A percentile compares a stretch with the other conserved stretches of the same genome.
Conservation (phyloP, 2,888 invertebrate genomes). For the Unio pictorum region DNA sequence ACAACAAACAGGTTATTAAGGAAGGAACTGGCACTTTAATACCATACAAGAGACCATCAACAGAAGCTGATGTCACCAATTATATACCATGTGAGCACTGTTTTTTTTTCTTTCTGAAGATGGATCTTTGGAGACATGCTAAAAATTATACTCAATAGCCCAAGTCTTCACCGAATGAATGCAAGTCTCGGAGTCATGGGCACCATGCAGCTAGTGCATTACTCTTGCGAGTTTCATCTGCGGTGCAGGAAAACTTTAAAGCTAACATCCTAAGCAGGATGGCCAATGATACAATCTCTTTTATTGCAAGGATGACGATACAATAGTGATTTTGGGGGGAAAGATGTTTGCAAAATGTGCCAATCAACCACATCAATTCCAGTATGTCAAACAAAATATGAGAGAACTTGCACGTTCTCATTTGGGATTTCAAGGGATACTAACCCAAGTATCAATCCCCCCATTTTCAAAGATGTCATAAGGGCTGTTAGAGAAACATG, state of each 20-base stretch:
- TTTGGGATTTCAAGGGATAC: not conserved
- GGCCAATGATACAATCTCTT: too few species aligned
- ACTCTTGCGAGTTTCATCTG: too few species aligned
- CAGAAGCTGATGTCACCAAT: not conserved
- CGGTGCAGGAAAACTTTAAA: too few species aligned
- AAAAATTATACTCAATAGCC: not conserved
- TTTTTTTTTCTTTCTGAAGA: not conserved
- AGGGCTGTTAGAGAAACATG: constrained; percentile 4
- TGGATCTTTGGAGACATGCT: constrained; percentile 2
- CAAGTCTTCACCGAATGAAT: too few species aligned
- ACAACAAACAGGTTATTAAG: not conserved
- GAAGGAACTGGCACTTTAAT: constrained; percentile 5
- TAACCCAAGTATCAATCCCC: constrained; percentile 5
- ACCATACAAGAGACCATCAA: constrained; percentile 6
- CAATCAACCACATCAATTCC: constrained; percentile 8
- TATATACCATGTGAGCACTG: not conserved
- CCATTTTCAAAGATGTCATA: not conserved
- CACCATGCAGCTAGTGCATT: too few species aligned
- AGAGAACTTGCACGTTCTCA: constrained; percentile 12
- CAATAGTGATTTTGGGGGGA: constrained; percentile 7
- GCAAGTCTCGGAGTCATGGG: too few species aligned
- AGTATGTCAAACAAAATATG: constrained; percentile 13
- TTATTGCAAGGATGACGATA: too few species aligned
- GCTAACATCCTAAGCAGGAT: too few species aligned
- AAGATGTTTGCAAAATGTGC: constrained; percentile 8